These are phyloP conservation scores for Heliconius erato DNA, from an alignment of 2,888 invertebrate species.

Conservation along the genomic window DNA sequence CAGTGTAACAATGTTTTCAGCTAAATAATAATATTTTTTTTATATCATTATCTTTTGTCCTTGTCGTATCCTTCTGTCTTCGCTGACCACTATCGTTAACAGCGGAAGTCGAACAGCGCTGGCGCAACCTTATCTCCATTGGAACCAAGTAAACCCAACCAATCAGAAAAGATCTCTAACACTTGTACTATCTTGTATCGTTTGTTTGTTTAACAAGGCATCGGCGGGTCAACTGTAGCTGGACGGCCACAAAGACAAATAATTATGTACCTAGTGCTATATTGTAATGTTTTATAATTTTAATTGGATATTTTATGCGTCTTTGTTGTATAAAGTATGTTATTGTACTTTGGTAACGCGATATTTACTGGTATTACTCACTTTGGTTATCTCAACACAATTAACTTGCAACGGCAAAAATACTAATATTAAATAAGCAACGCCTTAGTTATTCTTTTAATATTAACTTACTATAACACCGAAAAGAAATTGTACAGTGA, in stretches of 20 bases:
- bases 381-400: conserved; percentile 14
- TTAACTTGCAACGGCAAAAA: not conserved
- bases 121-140: conserved; percentile 69
- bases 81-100: conserved; percentile 58
- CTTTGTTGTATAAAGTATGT: conserved; percentile 47
- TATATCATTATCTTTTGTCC: conserved; percentile 59
- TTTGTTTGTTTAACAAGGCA: conserved; percentile 63
- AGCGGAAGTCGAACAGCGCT: conserved; percentile 63
- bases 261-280: conserved; percentile 30
- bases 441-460: not conserved
- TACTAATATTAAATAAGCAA: not conserved
- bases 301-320: conserved; percentile 53
- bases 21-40: conserved; percentile 50
- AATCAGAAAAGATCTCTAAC: conserved; percentile 65
- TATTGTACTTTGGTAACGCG: conserved; percentile 35
- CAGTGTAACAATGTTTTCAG: conserved; percentile 39
- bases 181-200: conserved; percentile 58
- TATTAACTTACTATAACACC: conserved; percentile 21
- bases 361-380: conserved; percentile 35
- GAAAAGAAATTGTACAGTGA: conserved; percentile 63
- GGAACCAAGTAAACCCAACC: conserved; percentile 65
- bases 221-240: conserved; percentile 60
- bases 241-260: conserved; percentile 58
- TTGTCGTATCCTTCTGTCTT: conserved; percentile 63
- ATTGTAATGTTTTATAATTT: conserved; percentile 54